These are phyloP conservation scores for Ctenochaetus hawaiiensis DNA, from an alignment of 2,797 vertebrate genomes.

Conservation along the genomic window DNA sequence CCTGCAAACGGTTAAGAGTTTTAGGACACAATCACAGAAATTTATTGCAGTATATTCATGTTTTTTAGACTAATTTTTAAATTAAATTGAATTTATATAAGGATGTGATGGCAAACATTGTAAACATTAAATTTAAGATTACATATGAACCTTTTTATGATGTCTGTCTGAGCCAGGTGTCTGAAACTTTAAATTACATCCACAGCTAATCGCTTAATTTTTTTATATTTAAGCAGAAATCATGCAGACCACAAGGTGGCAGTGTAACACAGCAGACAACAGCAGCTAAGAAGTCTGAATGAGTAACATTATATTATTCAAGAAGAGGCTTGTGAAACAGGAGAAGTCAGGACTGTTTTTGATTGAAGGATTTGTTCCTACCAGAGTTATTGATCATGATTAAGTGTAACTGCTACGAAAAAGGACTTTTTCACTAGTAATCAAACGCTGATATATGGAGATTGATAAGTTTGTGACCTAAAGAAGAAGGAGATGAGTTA, in stretches of 20 bases:
- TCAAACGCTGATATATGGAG: background rate
- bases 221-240: background rate
- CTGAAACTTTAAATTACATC: background rate
- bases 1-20: no score
- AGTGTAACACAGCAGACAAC: background rate
- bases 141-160: background rate
- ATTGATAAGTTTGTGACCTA: no score
- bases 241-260: constrained; percentile 55
- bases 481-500: no score
- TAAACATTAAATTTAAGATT: background rate
- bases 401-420: background rate
- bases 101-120: background rate
- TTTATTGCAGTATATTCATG: background rate
- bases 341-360: background rate
- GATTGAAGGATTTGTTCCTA: no score
- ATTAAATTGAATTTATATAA: background rate
- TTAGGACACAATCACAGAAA: no score
- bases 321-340: background rate
- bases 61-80: background rate
- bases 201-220: no score
- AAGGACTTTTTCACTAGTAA: background rate
- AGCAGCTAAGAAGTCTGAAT: no score
- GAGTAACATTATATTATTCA: background rate
- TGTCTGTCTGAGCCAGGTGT: background rate
- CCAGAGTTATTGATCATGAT: background rate